Percentiles rank a stretch among this genome's conserved stretches.
phyloP scores from a whole-genome alignment of 2,113 vertebrate genomes.

The Clarias macrocephalus region DNA sequence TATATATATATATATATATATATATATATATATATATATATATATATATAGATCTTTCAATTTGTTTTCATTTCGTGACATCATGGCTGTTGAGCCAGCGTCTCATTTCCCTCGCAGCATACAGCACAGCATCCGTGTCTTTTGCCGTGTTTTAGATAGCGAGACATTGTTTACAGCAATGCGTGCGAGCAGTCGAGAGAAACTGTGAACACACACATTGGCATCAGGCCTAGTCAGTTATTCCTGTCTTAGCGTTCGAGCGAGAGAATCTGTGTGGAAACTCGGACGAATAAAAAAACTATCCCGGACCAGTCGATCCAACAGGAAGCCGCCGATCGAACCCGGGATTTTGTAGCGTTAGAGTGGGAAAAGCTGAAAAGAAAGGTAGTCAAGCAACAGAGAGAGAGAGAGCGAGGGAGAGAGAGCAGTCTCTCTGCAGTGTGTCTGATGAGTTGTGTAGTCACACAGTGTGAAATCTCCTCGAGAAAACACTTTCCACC shows the following conservation, averaged over 20 bases:
- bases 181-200: neutral
- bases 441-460: conserved; percentile 30
- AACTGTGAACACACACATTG: conserved; percentile 23
- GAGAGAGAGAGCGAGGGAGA: neutral
- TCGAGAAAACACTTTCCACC: conserved; percentile 39
- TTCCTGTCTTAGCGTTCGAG: conserved; percentile 1
- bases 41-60: neutral
- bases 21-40: no score
- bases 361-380: conserved; percentile 9
- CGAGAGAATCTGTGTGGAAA: neutral
- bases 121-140: neutral
- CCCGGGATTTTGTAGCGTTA: neutral
- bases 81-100: neutral
- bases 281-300: neutral
- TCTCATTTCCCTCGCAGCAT: neutral
- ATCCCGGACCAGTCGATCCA: neutral
- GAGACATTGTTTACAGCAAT: conserved; percentile 5
- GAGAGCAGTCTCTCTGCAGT: conserved; percentile 1
- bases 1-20: no score
- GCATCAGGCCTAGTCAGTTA: conserved; percentile 5
- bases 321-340: neutral
- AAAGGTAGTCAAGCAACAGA: conserved; percentile 25
- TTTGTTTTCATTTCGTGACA: neutral
- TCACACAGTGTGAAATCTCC: conserved; percentile 31
- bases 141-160: neutral